Evolutionary conservation across 1,140 invertebrate species (phyloP).

Genomic region (Globodera rostochiensis): DNA sequence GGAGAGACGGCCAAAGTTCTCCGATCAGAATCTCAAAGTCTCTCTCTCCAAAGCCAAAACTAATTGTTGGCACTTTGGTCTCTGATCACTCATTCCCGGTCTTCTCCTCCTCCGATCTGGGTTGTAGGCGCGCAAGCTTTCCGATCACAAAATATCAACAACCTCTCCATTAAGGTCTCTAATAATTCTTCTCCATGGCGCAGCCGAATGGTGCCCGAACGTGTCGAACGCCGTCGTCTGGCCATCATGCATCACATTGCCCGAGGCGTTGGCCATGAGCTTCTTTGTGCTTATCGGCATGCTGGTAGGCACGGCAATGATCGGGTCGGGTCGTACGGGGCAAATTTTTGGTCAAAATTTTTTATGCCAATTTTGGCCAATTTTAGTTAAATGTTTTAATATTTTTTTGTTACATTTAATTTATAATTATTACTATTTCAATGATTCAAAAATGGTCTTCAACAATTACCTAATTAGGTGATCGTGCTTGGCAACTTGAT

Average conservation of each 20-base stretch:
- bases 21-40: too few relatives aligned
- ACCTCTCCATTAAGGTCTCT: not conserved
- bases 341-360: not conserved
- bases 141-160: not conserved
- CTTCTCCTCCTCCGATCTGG: too few relatives aligned
- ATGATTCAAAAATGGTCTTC: too few relatives aligned
- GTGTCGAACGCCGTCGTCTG: conserved; percentile 33
- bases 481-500: conserved; percentile 62
- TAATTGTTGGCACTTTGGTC: too few relatives aligned
- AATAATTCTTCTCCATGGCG: not conserved
- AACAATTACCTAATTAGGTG: conserved; percentile 38
- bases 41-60: too few relatives aligned
- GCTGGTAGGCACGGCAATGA: conserved; percentile 47
- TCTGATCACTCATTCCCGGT: too few relatives aligned
- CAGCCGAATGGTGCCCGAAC: conserved; percentile 17
- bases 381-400: not conserved
- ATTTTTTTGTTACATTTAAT: not conserved
- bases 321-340: too few relatives aligned
- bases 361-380: not conserved
- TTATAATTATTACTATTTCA: too few relatives aligned
- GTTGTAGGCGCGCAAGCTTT: not conserved
- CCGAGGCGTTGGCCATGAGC: conserved; percentile 60
- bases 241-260: conserved; percentile 60
- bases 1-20: too few relatives aligned
- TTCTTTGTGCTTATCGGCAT: conserved; percentile 62